A percentile compares a stretch with the other conserved stretches of the same genome.
Evolutionary conservation across 2,888 invertebrate genomes (phyloP).

Genomic region (Caenorhabditis panamensis): DNA sequence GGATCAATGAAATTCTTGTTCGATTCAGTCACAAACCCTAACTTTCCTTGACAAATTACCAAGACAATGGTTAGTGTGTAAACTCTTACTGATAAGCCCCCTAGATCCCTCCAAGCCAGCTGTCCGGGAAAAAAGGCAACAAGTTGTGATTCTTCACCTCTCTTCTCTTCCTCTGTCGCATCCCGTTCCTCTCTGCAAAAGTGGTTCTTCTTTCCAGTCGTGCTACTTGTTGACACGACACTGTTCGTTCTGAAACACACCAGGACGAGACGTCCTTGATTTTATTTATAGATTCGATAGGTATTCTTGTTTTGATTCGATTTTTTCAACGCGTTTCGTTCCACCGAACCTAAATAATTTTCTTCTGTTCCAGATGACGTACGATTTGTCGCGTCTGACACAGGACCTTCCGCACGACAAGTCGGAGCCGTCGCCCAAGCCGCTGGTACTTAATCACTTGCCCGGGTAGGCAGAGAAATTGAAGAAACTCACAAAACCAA

Average conservation of each 20-base stretch:
- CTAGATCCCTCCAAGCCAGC: background rate
- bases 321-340: background rate
- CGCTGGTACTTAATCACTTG: constrained; percentile 25
- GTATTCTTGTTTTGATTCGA: background rate
- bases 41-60: too few species aligned
- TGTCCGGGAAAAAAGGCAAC: background rate
- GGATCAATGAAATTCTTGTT: too few species aligned
- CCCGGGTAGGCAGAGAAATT: constrained; percentile 22
- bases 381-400: constrained; percentile 64
- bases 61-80: too few species aligned
- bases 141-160: too few species aligned
- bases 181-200: background rate
- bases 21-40: too few species aligned
- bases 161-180: background rate
- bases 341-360: background rate
- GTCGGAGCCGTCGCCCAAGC: constrained; percentile 38
- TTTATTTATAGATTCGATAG: background rate
- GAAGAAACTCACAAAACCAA: too few species aligned
- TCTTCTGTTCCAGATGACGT: constrained; percentile 56
- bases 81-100: too few species aligned
- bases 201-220: constrained; percentile 1
- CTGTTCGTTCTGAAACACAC: constrained; percentile 1
- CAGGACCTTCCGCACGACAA: constrained; percentile 59
- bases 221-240: background rate
- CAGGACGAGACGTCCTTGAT: too few species aligned